Percentiles rank a stretch among this genome's conserved stretches.
phyloP scores from a whole-genome alignment of 2,113 vertebrate species.

The Seriola rivoliana region DNA sequence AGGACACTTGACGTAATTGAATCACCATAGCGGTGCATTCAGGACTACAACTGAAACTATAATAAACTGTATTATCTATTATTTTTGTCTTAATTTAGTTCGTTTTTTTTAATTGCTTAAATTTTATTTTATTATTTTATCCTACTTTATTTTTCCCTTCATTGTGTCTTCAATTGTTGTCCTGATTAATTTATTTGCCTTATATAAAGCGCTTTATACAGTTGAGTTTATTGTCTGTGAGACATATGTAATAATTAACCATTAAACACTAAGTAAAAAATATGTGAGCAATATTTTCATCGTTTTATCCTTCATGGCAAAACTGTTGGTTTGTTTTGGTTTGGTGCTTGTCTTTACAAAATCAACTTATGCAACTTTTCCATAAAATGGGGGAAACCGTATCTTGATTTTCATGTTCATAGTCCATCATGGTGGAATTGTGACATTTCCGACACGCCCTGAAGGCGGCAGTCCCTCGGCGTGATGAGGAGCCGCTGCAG shows the following conservation, averaged over 20 bases:
- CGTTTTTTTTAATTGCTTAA: too few species aligned
- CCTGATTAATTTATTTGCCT: too few species aligned
- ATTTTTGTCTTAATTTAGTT: too few species aligned
- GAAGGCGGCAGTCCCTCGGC: conserved; percentile 61
- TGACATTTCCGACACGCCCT: conserved; percentile 44
- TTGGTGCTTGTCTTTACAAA: too few species aligned
- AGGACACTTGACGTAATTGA: background rate
- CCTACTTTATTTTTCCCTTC: background rate
- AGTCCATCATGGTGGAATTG: fast-evolving
- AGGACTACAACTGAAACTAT: background rate
- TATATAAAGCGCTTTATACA: background rate
- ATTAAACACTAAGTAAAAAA: too few species aligned
- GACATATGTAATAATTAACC: too few species aligned
- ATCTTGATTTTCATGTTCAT: background rate
- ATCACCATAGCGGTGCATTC: background rate
- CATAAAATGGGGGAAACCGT: background rate
- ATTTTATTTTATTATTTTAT: background rate
- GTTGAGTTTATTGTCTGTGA: background rate
- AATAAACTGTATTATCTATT: background rate
- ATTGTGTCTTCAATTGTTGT: too few species aligned
- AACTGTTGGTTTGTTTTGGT: background rate
- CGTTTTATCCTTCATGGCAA: too few species aligned
- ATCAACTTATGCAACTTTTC: background rate
- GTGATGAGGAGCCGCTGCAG: conserved; percentile 58
- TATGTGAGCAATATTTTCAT: too few species aligned